Percentiles rank a stretch among this genome's conserved stretches.
Evolutionary conservation across 2,113 vertebrate genomes (phyloP).

Genomic region (Psilopsiagon aurifrons): DNA sequence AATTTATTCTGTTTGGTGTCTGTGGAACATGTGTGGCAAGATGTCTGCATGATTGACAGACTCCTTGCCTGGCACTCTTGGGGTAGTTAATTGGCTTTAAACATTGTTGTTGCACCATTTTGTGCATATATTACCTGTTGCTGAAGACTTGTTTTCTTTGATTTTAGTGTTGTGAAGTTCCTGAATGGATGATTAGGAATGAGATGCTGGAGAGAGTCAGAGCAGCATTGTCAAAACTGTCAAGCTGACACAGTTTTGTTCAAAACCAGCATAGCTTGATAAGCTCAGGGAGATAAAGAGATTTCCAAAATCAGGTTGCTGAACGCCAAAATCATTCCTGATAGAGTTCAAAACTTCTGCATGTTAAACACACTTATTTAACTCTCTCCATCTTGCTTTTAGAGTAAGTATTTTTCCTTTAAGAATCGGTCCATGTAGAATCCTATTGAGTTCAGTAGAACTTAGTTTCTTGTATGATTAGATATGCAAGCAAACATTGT

Average conservation of each 20-base stretch:
- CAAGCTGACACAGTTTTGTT: not conserved
- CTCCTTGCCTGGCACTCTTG: not conserved
- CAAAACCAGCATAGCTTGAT: constrained; percentile 12
- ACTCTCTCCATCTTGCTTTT: not conserved
- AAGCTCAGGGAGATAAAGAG: not conserved
- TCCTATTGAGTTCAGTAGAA: not conserved
- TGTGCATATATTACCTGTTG: constrained; percentile 56
- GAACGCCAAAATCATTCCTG: not conserved
- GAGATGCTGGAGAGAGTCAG: not conserved
- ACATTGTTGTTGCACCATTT: not conserved
- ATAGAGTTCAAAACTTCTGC: not conserved
- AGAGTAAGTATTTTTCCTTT: not conserved
- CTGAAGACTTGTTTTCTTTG: constrained; percentile 25
- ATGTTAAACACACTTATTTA: not conserved
- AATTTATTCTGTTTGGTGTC: constrained; percentile 34
- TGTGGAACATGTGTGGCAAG: constrained; percentile 16
- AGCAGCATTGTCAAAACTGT: not conserved
- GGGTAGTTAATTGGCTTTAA: constrained; percentile 21
- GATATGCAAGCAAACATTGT: not conserved
- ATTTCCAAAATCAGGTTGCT: constrained; percentile 6
- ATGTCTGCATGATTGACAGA: constrained; percentile 58
- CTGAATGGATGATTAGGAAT: not conserved
- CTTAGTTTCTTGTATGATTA: not conserved
- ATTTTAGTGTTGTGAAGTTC: not conserved
- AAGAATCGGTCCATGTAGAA: not conserved